phyloP scores from a whole-genome alignment of 2,888 invertebrate species.

The Vannuccia rotundouncinata region DNA sequence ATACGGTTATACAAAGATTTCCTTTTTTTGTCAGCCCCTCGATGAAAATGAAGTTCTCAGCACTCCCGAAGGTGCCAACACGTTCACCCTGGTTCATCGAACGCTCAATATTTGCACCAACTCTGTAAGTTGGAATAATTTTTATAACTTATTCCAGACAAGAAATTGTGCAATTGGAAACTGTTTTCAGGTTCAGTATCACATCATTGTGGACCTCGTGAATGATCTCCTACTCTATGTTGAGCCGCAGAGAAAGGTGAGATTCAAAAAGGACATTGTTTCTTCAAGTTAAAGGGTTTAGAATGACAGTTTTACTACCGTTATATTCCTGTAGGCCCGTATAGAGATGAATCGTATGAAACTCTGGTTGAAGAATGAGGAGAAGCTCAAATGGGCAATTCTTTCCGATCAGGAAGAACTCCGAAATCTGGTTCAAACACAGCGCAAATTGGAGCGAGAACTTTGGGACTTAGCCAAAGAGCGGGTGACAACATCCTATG shows the following conservation, averaged over 20 bases:
- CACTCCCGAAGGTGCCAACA: constrained; percentile 81
- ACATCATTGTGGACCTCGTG: constrained; percentile 91
- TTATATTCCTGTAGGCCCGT: constrained; percentile 24
- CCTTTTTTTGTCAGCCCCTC: constrained; percentile 31
- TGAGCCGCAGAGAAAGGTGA: constrained; percentile 77
- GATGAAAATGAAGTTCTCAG: constrained; percentile 62
- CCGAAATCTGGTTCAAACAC: constrained; percentile 31
- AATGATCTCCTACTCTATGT: constrained; percentile 93
- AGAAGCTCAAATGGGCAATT: constrained; percentile 29
- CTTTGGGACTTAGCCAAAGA: constrained; percentile 16
- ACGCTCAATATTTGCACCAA: constrained; percentile 96
- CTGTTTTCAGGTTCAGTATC: constrained; percentile 65
- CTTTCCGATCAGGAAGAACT: constrained; percentile 37
- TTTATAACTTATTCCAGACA: neutral
- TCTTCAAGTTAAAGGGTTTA: constrained; percentile 2
- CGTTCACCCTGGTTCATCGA: constrained; percentile 94
- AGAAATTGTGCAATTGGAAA: neutral
- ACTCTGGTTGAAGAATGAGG: constrained; percentile 33
- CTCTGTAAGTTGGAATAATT: constrained; percentile 68
- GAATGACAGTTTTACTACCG: neutral
- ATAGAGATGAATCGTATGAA: constrained; percentile 28
- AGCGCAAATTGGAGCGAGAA: constrained; percentile 37
- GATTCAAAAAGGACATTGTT: too few species aligned
- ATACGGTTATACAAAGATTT: neutral
- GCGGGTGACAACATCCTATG: neutral